Conservation (phyloP, 2,888 invertebrate species). For the Cheilosia urbana region DNA sequence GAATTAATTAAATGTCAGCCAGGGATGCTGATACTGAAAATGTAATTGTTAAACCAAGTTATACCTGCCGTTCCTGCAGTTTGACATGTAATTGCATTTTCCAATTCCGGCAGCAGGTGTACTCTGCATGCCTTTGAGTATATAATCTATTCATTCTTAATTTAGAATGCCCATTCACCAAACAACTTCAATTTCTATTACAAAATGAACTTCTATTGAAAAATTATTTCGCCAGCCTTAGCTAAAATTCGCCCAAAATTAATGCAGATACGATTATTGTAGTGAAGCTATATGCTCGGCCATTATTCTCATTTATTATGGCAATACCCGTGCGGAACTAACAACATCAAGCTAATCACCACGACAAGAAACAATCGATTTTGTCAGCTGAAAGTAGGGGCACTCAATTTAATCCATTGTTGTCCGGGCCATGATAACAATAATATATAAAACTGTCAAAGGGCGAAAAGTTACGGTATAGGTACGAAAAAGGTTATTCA, state of each 20-base stretch:
- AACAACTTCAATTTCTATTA: not conserved
- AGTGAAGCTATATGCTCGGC: not conserved
- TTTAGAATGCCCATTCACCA: not conserved
- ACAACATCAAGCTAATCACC: conserved; percentile 54
- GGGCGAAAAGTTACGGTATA: conserved; percentile 38
- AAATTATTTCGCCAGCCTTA: not conserved
- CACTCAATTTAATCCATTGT: conserved; percentile 46
- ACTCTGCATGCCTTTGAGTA: not conserved
- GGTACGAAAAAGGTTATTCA: conserved; percentile 37
- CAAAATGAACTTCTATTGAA: not conserved
- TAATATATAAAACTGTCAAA: conserved; percentile 66
- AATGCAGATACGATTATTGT: not conserved
- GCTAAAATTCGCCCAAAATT: not conserved
- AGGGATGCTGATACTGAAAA: not conserved
- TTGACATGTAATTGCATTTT: conserved; percentile 4
- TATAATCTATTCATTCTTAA: not conserved
- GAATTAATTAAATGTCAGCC: not conserved
- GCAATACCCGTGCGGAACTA: conserved; percentile 28
- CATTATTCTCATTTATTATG: conserved; percentile 38
- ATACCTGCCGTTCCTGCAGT: not conserved
- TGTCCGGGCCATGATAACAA: conserved; percentile 39
- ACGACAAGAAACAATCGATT: conserved; percentile 41
- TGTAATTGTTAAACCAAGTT: not conserved
- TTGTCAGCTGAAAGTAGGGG: conserved; percentile 27
- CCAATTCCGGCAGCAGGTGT: conserved; percentile 1